Percentiles rank a stretch among this genome's conserved stretches.
These are phyloP conservation scores for Agraylea sexmaculata DNA, from an alignment of 1,140 invertebrate species.

Conservation along the genomic window DNA sequence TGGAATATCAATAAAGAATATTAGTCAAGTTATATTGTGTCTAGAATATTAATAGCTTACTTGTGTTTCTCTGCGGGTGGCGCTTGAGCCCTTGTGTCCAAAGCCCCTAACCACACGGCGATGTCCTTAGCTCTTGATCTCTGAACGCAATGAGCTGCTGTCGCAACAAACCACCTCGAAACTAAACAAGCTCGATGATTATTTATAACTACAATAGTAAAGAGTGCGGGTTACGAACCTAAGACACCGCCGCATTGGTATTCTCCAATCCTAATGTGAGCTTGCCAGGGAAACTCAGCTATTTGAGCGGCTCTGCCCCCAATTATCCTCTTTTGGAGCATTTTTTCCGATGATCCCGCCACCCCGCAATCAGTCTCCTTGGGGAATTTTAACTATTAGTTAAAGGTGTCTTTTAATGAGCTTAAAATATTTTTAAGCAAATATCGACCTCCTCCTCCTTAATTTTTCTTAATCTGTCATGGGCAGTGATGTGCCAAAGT, in stretches of 20 bases:
- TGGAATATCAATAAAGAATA: conserved; percentile 23
- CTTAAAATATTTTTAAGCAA: conserved; percentile 1
- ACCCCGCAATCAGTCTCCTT: conserved; percentile 49
- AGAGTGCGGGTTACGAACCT: conserved; percentile 32
- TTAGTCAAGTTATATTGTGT: neutral
- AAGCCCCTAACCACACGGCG: conserved; percentile 66
- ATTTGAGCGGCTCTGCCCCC: conserved; percentile 56
- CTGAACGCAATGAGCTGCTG: conserved; percentile 66
- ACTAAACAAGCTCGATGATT: conserved; percentile 29
- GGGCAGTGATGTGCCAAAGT: too few species aligned
- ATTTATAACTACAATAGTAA: neutral
- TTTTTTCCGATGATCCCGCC: conserved; percentile 34
- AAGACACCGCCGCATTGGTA: conserved; percentile 70
- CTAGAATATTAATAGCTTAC: conserved; percentile 18
- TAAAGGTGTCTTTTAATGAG: conserved; percentile 3
- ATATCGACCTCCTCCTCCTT: neutral
- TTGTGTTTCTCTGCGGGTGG: conserved; percentile 55
- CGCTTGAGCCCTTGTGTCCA: conserved; percentile 64
- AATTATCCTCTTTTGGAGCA: conserved; percentile 65
- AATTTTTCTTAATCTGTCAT: neutral
- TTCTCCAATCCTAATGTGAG: conserved; percentile 68
- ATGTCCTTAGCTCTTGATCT: conserved; percentile 60
- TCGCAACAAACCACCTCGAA: conserved; percentile 53
- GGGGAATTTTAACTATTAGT: conserved; percentile 18
- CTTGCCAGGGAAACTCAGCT: conserved; percentile 77